A percentile compares a stretch with the other conserved stretches of the same genome.
Conservation (phyloP, 2,797 vertebrate genomes). For the Muraenolepis orangiensis region DNA sequence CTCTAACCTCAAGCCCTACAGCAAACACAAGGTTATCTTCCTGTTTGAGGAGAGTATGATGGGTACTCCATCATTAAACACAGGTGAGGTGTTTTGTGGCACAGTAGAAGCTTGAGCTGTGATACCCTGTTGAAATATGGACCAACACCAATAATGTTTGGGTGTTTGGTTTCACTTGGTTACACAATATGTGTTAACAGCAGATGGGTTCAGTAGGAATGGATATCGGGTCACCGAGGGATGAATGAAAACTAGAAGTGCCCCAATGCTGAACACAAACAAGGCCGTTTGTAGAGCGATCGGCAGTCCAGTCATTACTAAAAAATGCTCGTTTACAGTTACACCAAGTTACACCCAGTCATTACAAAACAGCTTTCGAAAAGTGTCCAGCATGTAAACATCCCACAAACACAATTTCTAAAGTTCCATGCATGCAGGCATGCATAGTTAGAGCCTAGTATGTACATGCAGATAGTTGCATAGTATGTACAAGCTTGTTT, state of each 20-base stretch:
- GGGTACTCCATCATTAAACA: neutral
- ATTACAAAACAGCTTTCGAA: neutral
- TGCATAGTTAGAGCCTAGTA: too few species aligned
- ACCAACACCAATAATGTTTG: neutral
- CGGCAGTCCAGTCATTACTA: too few species aligned
- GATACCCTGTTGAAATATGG: neutral
- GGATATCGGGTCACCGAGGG: neutral
- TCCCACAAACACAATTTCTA: neutral
- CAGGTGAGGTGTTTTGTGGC: neutral
- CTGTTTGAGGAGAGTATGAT: neutral
- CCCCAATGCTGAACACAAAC: neutral
- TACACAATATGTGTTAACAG: neutral
- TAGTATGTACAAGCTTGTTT: neutral
- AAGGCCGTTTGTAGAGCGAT: neutral
- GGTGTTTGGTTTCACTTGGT: neutral
- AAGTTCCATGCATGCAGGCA: neutral
- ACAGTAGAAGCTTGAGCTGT: neutral
- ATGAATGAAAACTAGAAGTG: neutral
- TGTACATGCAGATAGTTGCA: neutral
- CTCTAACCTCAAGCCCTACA: neutral
- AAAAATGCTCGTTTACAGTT: neutral
- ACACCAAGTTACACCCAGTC: neutral
- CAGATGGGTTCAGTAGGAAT: neutral
- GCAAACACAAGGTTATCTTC: neutral
- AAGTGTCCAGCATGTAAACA: neutral